Evolutionary conservation across 2,888 invertebrate genomes (phyloP), one percentile per base, ranked within the genome.

Genomic region (Polyommatus icarus): DNA sequence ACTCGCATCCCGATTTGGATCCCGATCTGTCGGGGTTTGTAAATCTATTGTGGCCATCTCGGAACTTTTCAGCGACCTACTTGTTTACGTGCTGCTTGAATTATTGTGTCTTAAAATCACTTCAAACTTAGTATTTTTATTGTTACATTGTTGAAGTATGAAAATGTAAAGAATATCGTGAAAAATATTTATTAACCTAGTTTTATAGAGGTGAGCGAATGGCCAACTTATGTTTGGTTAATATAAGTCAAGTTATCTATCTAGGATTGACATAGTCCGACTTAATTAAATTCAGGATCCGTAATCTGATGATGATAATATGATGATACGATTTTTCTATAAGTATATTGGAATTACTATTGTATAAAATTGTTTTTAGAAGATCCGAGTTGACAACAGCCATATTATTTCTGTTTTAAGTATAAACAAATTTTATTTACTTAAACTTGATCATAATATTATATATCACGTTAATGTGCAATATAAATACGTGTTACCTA

Each of bases 131-230:
- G 75, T 29, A 50, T 73, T 20, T 50, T 73, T 71, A 36, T 72
- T 75, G 54, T 75, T 50, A 40, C 29, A 54, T 75, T 75, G 75
- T 54, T 50, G 75, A 50, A 50, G 15, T 24, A 50, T 75, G 15
- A 54, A 75, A 50, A 75, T 24, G 29, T 54, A 54, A 46, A 50
- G 18, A 54, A 73, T 40, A 20, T 72, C 24, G 2, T 29, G 24
- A 20, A 18, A 73, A 73, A 46, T 61, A 61, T 32, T 67, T 61
- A 24, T 24, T 67, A 24, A 20, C 59, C 36, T 36, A 36, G 36
- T 36, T 54, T 54, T 46, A 46, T 46, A 10, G 10, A 46, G 46
- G 10, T 12, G 46, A 46, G 46, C 10, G 10, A 12, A 10, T 10
- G 46, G 10, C 10, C 10, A 7, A 12, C 46, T 10, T 46, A 12